phyloP scores from a whole-genome alignment of 2,888 invertebrate species.

The Mystacides longicornis region DNA sequence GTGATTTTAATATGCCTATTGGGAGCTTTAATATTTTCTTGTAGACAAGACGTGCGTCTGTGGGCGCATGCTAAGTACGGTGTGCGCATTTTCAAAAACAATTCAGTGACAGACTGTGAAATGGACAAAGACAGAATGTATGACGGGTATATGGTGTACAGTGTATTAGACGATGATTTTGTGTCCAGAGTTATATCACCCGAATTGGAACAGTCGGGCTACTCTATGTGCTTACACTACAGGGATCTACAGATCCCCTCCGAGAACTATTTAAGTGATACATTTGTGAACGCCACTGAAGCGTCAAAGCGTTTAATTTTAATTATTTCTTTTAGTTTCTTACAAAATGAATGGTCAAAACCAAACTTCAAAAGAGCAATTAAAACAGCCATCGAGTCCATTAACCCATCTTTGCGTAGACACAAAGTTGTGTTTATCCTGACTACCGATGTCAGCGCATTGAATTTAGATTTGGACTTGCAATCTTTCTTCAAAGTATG shows the following conservation, averaged over 20 bases:
- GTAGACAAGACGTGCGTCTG: slow-evolving; percentile 69
- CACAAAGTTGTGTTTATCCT: slow-evolving; percentile 51
- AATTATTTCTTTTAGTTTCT: slow-evolving; percentile 71
- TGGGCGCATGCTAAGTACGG: slow-evolving; percentile 79
- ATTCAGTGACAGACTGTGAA: slow-evolving; percentile 49
- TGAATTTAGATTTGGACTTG: slow-evolving; percentile 68
- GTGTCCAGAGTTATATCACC: slow-evolving; percentile 60
- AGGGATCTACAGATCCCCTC: slow-evolving; percentile 55
- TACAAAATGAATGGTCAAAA: slow-evolving; percentile 77
- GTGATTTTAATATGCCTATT: slow-evolving; percentile 64
- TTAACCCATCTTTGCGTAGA: slow-evolving; percentile 59
- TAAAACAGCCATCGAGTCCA: slow-evolving; percentile 57
- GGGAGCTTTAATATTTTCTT: slow-evolving; percentile 65
- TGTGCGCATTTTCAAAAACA: slow-evolving; percentile 64
- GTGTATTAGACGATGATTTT: slow-evolving; percentile 70
- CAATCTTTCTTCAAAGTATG: slow-evolving; percentile 64
- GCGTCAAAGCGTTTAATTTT: slow-evolving; percentile 66
- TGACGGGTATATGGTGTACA: slow-evolving; percentile 84
- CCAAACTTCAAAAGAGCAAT: slow-evolving; percentile 75
- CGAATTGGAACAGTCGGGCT: slow-evolving; percentile 64
- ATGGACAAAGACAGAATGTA: slow-evolving; percentile 63
- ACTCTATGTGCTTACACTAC: slow-evolving; percentile 61
- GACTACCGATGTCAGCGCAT: slow-evolving; percentile 59
- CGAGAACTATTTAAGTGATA: slow-evolving; percentile 54
- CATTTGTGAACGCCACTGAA: slow-evolving; percentile 55